phyloP scores from a whole-genome alignment of 2,888 invertebrate species.

The Arctia plantaginis region DNA sequence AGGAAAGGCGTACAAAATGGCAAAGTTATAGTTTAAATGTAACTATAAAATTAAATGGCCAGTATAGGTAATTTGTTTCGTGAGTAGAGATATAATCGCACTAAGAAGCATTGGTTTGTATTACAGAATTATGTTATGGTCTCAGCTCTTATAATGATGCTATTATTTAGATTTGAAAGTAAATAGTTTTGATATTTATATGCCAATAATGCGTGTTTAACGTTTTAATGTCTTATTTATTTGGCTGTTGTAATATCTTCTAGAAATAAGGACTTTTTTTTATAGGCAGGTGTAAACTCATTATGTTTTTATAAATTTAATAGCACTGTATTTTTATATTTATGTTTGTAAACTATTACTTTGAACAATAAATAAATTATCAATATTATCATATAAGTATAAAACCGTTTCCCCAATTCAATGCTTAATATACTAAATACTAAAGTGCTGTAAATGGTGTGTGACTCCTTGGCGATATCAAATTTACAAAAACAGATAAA shows the following conservation, averaged over 20 bases:
- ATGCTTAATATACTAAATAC: too few species aligned
- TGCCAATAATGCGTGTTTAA: not conserved
- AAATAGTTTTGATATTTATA: not conserved
- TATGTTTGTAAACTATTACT: not conserved
- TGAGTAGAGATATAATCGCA: not conserved
- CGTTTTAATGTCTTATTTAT: not conserved
- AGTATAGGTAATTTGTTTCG: constrained; percentile 1
- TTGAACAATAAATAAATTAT: too few species aligned
- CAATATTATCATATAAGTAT: too few species aligned
- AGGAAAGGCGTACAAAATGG: constrained; percentile 33
- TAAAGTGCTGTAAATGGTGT: too few species aligned
- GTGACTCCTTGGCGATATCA: too few species aligned
- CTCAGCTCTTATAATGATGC: not conserved
- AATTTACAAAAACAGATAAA: not conserved
- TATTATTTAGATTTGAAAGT: not conserved
- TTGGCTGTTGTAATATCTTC: not conserved
- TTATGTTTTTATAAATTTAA: not conserved
- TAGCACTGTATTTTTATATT: not conserved
- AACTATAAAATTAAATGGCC: constrained; percentile 3
- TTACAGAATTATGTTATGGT: not conserved
- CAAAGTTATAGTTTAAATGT: not conserved
- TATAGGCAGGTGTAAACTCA: not conserved
- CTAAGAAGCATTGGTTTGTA: not conserved
- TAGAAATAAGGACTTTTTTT: not conserved
- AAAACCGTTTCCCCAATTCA: too few species aligned